Percentiles rank a stretch among this genome's conserved stretches.
Evolutionary conservation across 2,797 vertebrate species (phyloP).

Genomic region (Okamejei kenojei): DNA sequence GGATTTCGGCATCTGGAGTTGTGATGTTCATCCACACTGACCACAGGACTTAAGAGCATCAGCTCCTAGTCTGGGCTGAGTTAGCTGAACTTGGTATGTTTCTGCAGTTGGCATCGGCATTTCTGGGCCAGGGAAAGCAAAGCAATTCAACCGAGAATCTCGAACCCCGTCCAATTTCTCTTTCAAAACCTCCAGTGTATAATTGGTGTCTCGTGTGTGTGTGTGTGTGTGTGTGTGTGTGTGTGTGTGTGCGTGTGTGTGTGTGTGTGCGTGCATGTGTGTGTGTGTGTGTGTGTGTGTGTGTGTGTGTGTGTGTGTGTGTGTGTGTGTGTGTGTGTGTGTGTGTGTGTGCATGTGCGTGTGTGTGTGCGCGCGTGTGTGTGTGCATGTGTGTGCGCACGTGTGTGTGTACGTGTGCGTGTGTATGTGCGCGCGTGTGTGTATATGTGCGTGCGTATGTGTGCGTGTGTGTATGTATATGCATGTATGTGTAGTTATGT

Average conservation of each 20-base stretch:
- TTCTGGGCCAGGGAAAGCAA: background rate
- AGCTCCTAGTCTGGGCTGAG: background rate
- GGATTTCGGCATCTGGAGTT: background rate
- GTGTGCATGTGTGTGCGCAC: background rate
- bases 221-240: background rate
- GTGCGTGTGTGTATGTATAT: background rate
- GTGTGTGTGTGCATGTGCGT: background rate
- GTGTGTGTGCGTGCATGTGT: background rate
- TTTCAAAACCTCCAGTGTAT: background rate
- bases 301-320: too few relatives aligned
- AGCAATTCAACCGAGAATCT: background rate
- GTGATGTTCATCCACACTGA: background rate
- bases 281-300: background rate
- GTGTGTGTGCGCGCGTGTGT: background rate
- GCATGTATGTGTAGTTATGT: too few relatives aligned
- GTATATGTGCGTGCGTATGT: background rate
- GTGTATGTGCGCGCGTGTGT: background rate
- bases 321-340: background rate
- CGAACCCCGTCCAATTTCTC: background rate
- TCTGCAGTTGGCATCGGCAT: background rate
- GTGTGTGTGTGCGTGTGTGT: too few relatives aligned
- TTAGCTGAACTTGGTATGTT: background rate
- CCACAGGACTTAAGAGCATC: background rate
- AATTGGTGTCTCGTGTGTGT: background rate
- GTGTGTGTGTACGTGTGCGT: background rate